Percentiles rank a stretch among this genome's conserved stretches.
phyloP scores from a whole-genome alignment of 2,888 invertebrate genomes.

The Amphipoea oculea region DNA sequence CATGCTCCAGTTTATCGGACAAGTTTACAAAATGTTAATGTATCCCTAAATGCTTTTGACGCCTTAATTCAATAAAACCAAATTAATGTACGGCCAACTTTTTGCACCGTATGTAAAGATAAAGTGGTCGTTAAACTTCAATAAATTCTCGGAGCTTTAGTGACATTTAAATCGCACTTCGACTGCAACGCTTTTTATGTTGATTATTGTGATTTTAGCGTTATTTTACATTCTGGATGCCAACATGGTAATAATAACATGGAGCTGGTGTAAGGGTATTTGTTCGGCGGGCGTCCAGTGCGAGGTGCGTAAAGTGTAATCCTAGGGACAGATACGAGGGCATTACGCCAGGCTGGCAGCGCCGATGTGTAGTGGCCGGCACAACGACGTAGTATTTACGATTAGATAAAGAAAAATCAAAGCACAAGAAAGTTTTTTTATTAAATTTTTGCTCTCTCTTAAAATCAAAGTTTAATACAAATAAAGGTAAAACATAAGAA shows the following conservation, averaged over 20 bases:
- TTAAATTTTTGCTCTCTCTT: conserved; percentile 11
- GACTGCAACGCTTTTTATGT: conserved; percentile 40
- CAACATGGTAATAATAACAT: conserved; percentile 60
- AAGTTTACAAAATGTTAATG: conserved; percentile 36
- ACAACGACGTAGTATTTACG: conserved; percentile 37
- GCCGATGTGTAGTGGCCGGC: conserved; percentile 3
- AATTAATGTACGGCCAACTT: conserved; percentile 4
- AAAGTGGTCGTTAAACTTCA: conserved; percentile 44
- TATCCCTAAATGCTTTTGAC: conserved; percentile 32
- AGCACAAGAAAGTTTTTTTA: not conserved
- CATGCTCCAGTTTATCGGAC: conserved; percentile 8
- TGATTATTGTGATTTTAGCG: conserved; percentile 57
- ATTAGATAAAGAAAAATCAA: conserved; percentile 40
- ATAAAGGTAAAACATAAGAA: not conserved
- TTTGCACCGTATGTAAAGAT: conserved; percentile 27
- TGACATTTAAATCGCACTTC: conserved; percentile 47
- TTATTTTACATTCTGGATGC: conserved; percentile 60
- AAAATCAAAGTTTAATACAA: not conserved
- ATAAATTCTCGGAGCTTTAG: conserved; percentile 40
- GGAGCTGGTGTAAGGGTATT: conserved; percentile 61
- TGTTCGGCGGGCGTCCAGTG: conserved; percentile 59
- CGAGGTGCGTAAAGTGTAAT: conserved; percentile 77
- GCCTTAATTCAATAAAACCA: conserved; percentile 42
- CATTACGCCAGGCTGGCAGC: conserved; percentile 55
- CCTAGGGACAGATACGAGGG: conserved; percentile 71